Base-by-base conservation (phyloP, 2,797 vertebrate genomes). In the Scyliorhinus canicula region DNA sequence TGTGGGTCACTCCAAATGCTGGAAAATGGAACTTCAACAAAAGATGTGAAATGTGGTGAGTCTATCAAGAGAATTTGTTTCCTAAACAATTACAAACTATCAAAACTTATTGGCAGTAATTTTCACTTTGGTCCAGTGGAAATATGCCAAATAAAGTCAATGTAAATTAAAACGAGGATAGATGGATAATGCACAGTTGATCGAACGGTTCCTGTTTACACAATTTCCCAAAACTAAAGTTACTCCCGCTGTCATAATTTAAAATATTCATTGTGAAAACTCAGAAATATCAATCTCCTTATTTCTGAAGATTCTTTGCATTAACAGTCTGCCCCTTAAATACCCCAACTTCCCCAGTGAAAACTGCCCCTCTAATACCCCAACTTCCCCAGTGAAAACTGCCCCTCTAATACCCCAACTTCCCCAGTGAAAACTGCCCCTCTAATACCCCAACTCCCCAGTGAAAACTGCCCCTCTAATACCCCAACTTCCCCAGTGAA, bases 31-130 rank as follows among this genome's bases (percentile, higher is more conserved):
- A 74, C 93, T 19, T 2, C 67, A 35, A 94, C 28, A 50, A 94
- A 52, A 16, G 93, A 94, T 21, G 67, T 94, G 93, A 50, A 50
- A 94, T 94, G 93, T 69, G 63, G 93, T 94, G 47, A 94, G 93
- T 94, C 24, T 40, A 6, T n/a, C 0, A 44, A 65, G 88, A 65
- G 24, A 44, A 11, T 11, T 91, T 44, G 7, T 65, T 65, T 91
- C 57, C 12, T 21, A 21, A 44, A 24, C 40, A 5, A 47, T 44
- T 21, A 82, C 40, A 82, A 44, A 44, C 40, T 4, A 82, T 82
- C 77, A 24, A 47, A 4, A 44, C 40, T 21, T 19, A 44, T 19
- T 82, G 40, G 16, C 40, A 6, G 40, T 82, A 82, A 82, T 44
- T 82, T 44, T 82, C 16, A 82, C 77, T 82, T 82, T 82, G 40